Evolutionary conservation across 2,888 invertebrate genomes (phyloP).

Genomic region (Melitaea athalia): DNA sequence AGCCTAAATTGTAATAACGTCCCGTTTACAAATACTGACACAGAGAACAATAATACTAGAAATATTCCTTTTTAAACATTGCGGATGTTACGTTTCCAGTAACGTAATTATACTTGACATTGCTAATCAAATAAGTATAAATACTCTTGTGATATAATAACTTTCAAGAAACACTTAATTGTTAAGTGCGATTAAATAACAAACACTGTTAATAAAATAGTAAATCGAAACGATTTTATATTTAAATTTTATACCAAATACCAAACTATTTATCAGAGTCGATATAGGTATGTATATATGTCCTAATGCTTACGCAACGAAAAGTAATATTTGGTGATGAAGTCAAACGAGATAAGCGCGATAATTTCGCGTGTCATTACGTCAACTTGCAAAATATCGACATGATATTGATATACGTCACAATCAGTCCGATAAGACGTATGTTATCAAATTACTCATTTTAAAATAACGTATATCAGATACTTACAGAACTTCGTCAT

Average conservation of each 20-base stretch:
- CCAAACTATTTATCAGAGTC: background rate
- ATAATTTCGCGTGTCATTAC: constrained; percentile 14
- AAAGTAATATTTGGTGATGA: constrained; percentile 1
- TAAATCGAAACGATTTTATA: too few relatives aligned
- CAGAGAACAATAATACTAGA: constrained; percentile 14
- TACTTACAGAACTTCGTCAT: background rate
- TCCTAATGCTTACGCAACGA: background rate
- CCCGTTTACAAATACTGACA: constrained; percentile 47
- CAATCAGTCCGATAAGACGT: constrained; percentile 16
- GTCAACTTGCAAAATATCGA: constrained; percentile 5
- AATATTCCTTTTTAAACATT: background rate
- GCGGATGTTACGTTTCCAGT: background rate
- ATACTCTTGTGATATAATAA: too few relatives aligned
- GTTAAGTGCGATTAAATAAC: too few relatives aligned
- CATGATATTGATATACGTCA: constrained; percentile 24
- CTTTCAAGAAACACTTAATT: too few relatives aligned
- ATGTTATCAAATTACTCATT: background rate
- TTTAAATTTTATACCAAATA: too few relatives aligned
- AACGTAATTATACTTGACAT: too few relatives aligned
- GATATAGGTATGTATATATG: background rate
- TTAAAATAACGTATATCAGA: constrained; percentile 14
- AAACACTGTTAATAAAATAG: too few relatives aligned
- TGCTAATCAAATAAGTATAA: too few relatives aligned
- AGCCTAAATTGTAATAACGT: constrained; percentile 51
- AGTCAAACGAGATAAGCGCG: constrained; percentile 7